Evolutionary conservation across 2,113 vertebrate genomes (phyloP).

Genomic region (Crotalus viridis): DNA sequence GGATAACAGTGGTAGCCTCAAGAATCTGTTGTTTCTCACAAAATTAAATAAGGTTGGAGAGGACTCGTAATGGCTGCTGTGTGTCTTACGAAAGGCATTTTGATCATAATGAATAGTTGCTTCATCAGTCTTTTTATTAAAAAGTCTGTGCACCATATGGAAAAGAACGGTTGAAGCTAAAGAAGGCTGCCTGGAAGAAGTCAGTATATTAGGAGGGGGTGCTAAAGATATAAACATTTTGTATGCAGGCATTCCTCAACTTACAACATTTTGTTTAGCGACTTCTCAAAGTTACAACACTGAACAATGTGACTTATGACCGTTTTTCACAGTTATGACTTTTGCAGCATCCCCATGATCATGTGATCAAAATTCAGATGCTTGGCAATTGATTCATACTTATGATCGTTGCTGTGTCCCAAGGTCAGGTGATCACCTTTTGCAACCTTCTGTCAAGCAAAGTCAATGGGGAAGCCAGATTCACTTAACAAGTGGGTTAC

Average conservation of each 20-base stretch:
- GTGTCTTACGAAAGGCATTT: background rate
- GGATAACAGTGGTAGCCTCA: background rate
- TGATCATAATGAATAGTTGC: background rate
- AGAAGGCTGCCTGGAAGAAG: background rate
- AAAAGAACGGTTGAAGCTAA: conserved; percentile 21
- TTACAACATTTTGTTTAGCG: too few relatives aligned
- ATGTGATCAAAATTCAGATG: too few relatives aligned
- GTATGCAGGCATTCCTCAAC: too few relatives aligned
- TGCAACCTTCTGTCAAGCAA: background rate
- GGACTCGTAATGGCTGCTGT: background rate
- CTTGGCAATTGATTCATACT: too few relatives aligned
- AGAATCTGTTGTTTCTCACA: background rate
- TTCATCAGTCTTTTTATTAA: background rate
- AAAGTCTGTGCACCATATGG: background rate
- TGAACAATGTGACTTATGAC: too few relatives aligned
- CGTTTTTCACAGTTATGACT: too few relatives aligned
- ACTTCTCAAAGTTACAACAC: too few relatives aligned
- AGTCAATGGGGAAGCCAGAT: background rate
- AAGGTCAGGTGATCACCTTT: background rate
- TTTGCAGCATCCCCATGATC: too few relatives aligned
- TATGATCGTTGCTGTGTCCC: too few relatives aligned
- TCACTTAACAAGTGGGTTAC: background rate
- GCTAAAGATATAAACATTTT: background rate
- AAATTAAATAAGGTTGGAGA: background rate
- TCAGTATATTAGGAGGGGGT: background rate